Evolutionary conservation across 2,888 invertebrate genomes (phyloP), one percentile per base, ranked within the genome.

Genomic region (Thalpophila matura): DNA sequence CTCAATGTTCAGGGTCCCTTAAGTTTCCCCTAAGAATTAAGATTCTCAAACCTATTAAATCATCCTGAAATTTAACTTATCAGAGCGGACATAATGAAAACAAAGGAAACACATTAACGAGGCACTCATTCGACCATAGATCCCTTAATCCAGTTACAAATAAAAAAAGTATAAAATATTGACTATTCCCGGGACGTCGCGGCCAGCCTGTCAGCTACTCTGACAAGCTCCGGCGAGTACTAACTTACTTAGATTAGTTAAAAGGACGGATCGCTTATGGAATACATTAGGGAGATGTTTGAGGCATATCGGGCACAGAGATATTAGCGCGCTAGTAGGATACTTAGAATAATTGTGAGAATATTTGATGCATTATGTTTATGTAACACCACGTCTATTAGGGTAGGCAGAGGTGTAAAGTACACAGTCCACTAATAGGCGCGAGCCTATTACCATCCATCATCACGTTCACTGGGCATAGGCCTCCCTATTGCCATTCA

Each of bases 181-280:
- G 69, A 61, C 51, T 79, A 82, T 82, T 78, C 83, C 46, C 18
- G 24, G 26, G 43, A 50, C 69, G 74, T 67, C 27, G 14, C 56
- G 45, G 61, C 47, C 50, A 53, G 51, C 67, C 71, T 71, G 71
- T 74, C 78, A 72, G 73, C 43, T 35, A 43, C 53, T 70, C 55
- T 59, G 60, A 59, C 59, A 63, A 22, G 53, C 49, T 46, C 45
- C 55, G 47, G 27, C 43, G 55, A 70, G 55, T 58, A 24, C 60
- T 65, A 79, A 82, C 76, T 81, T 70, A 79, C 73, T 82, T 81
- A 75, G 63, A 64, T 59, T 64, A 76, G 73, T 79, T 77, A 77
- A 74, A 71, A 70, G 74, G 64, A 59, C 63, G 75, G 61, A 20
- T 73, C 66, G 66, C 59, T 26, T 50, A 50, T 53, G 40, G 72